A percentile compares a stretch with the other conserved stretches of the same genome.
These are phyloP conservation scores for Archegozetes longisetosus DNA, from an alignment of 1,140 invertebrate species.

Conservation along the genomic window DNA sequence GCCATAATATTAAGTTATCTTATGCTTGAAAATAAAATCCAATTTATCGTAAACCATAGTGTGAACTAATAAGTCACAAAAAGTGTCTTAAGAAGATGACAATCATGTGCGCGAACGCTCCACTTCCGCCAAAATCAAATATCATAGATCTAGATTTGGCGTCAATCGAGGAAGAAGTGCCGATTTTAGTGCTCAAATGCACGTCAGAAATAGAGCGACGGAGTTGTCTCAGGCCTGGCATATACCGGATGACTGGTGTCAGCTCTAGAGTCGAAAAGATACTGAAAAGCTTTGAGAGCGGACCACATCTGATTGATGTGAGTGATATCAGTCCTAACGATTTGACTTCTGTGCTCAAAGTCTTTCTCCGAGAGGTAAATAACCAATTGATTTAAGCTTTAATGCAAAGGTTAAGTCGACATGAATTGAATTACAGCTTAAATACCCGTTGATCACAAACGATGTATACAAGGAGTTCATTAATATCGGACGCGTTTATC, in stretches of 20 bases:
- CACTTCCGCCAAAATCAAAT: neutral
- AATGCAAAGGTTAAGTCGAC: neutral
- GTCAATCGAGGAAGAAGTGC: conserved; percentile 1
- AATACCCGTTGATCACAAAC: conserved; percentile 14
- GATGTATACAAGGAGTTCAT: conserved; percentile 14
- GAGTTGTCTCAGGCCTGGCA: conserved; percentile 7
- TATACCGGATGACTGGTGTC: conserved; percentile 17
- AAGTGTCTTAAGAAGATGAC: conserved; percentile 15
- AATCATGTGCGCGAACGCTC: conserved; percentile 11
- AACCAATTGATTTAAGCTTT: neutral
- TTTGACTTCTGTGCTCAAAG: conserved; percentile 14
- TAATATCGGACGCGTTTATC: conserved; percentile 6
- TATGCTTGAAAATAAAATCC: no score
- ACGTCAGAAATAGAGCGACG: conserved; percentile 15
- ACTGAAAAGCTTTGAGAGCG: conserved; percentile 15
- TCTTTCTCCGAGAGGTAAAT: conserved; percentile 16
- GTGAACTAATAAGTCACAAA: conserved; percentile 14
- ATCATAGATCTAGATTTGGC: conserved; percentile 5
- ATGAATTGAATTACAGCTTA: conserved; percentile 7
- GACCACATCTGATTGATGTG: conserved; percentile 15
- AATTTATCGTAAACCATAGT: no score
- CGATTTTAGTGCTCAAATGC: conserved; percentile 15
- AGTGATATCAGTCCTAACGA: conserved; percentile 15
- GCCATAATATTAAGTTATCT: no score
- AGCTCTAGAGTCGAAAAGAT: conserved; percentile 13